Conservation (phyloP, 2,888 invertebrate genomes). For the Tubulanus polymorphus region DNA sequence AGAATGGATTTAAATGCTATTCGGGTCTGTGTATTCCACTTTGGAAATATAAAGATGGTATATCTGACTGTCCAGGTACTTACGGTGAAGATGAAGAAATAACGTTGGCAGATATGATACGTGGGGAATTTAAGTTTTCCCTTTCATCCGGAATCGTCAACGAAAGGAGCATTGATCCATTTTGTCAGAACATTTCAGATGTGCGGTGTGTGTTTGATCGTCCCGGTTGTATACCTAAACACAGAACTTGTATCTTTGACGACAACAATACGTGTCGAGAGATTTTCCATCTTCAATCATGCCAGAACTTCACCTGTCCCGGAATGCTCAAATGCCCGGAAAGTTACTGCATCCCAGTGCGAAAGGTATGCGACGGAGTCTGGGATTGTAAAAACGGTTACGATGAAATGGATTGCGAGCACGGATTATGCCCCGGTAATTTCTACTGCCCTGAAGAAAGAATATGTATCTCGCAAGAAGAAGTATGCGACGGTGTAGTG, state of each 20-base stretch:
- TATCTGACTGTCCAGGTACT: background rate
- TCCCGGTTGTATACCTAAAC: background rate
- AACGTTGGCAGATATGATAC: background rate
- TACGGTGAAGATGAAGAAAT: background rate
- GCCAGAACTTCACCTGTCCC: conserved; percentile 10
- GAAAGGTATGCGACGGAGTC: conserved; percentile 19
- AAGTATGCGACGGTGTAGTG: conserved; percentile 21
- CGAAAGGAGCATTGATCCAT: background rate
- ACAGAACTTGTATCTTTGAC: background rate
- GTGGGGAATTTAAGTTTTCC: background rate
- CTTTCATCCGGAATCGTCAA: background rate
- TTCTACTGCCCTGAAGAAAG: background rate
- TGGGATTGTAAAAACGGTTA: conserved; percentile 17
- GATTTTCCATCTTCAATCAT: background rate
- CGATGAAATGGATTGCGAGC: conserved; percentile 16
- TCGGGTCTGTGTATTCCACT: background rate
- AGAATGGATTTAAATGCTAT: background rate
- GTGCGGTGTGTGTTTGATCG: background rate
- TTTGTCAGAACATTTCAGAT: background rate
- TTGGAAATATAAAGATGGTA: background rate
- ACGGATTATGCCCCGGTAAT: background rate
- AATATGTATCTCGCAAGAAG: conserved; percentile 15
- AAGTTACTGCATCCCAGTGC: conserved; percentile 17
- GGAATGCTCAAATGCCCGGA: conserved; percentile 22
- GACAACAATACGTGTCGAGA: background rate